Conservation (phyloP, 2,113 vertebrate species). For the Odobenus rosmarus region DNA sequence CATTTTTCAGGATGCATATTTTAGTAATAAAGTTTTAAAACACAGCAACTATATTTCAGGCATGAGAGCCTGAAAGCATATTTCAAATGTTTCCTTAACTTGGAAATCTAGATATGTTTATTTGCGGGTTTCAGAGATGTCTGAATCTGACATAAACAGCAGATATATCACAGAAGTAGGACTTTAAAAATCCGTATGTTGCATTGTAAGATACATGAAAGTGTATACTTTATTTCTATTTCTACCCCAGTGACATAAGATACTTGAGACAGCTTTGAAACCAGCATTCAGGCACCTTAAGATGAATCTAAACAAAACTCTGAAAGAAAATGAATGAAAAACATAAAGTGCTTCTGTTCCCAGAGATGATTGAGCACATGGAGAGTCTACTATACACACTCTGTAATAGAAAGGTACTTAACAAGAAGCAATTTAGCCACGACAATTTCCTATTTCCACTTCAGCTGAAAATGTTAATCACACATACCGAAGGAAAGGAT, state of each 20-base stretch:
- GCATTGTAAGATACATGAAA: background rate
- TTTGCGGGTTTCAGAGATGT: background rate
- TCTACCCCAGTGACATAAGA: background rate
- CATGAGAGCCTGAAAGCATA: background rate
- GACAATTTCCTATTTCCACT: constrained; percentile 3
- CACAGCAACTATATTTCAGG: background rate
- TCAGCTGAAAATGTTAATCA: constrained; percentile 13
- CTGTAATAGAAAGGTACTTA: background rate
- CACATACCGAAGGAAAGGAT: background rate
- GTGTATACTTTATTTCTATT: background rate
- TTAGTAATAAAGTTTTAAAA: background rate
- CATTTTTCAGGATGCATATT: background rate
- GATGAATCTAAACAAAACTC: constrained; percentile 40
- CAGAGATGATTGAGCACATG: background rate
- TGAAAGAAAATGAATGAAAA: background rate
- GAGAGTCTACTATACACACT: background rate
- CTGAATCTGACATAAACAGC: background rate
- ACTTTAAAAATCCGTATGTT: background rate
- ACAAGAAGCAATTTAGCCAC: background rate
- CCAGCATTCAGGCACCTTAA: background rate
- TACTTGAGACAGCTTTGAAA: background rate
- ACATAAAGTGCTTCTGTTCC: background rate
- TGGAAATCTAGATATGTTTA: background rate
- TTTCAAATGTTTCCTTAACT: background rate
- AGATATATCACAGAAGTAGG: background rate